Conservation (phyloP, 2,888 invertebrate genomes). For the Syritta pipiens region DNA sequence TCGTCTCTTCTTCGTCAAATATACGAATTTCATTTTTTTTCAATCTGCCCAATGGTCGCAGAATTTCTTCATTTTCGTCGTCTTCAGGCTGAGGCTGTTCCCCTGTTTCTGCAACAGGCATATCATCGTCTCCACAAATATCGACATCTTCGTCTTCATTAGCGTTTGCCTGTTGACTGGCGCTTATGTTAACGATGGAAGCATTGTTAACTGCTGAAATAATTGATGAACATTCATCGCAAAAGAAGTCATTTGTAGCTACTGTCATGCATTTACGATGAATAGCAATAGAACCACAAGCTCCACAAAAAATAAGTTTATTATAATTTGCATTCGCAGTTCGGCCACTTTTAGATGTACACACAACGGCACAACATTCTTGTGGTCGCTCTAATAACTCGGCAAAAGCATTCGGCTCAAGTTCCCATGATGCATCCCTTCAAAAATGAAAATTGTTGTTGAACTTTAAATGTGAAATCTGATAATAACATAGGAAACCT, state of each 20-base stretch:
- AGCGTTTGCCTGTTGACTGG: slow-evolving; percentile 2
- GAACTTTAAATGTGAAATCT: too few relatives aligned
- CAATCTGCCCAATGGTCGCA: neutral
- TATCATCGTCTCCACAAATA: slow-evolving; percentile 32
- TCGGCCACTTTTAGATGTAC: slow-evolving; percentile 83
- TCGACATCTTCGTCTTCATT: slow-evolving; percentile 48
- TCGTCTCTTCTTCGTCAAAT: neutral
- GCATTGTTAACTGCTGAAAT: neutral
- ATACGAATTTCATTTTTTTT: neutral
- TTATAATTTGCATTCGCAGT: slow-evolving; percentile 66
- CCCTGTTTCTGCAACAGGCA: neutral
- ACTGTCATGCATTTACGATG: slow-evolving; percentile 61
- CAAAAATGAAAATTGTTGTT: slow-evolving; percentile 41
- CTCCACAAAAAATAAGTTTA: slow-evolving; percentile 71
- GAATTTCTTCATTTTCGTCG: neutral
- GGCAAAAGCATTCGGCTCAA: slow-evolving; percentile 86
- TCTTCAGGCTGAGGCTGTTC: neutral
- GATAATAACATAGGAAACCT: too few relatives aligned
- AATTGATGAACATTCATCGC: slow-evolving; percentile 27
- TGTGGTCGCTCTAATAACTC: slow-evolving; percentile 84
- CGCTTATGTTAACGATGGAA: slow-evolving; percentile 25
- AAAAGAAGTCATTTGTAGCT: neutral
- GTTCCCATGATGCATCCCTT: slow-evolving; percentile 92
- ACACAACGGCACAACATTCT: slow-evolving; percentile 82
- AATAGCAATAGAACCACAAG: slow-evolving; percentile 73